Evolutionary conservation across 2,113 vertebrate species (phyloP).

Genomic region (Baryphthengus martii): DNA sequence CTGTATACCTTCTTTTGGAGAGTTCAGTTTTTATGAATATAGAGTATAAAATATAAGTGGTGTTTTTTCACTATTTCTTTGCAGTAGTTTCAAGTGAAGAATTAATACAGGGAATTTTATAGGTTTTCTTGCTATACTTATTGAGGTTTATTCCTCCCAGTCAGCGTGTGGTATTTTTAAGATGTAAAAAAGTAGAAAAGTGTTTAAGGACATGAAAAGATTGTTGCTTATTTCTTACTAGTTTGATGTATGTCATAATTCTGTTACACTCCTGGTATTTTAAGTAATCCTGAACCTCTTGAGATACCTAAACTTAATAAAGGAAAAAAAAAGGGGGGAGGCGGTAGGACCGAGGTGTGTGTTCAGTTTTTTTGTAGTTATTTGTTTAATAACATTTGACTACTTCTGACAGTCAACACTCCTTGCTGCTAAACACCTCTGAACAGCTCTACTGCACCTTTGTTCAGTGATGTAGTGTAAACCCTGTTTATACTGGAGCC

Average conservation of each 20-base stretch:
- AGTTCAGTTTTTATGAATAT: neutral
- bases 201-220: neutral
- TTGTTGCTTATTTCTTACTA: neutral
- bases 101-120: neutral
- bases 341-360: neutral
- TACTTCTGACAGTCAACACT: neutral
- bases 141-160: neutral
- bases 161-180: neutral
- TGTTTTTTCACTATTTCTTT: neutral
- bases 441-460: neutral
- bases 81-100: neutral
- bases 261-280: neutral
- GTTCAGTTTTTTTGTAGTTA: neutral
- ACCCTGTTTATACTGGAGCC: neutral
- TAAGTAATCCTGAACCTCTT: neutral
- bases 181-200: neutral
- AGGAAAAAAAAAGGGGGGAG: neutral
- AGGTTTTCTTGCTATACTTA: neutral
- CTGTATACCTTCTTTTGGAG: neutral
- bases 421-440: neutral
- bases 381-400: neutral
- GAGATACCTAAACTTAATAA: neutral
- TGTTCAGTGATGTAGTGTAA: neutral
- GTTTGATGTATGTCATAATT: neutral
- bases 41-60: accelerated